Conservation (phyloP, 1,140 invertebrate genomes). For the Hylaeus volcanicus region DNA sequence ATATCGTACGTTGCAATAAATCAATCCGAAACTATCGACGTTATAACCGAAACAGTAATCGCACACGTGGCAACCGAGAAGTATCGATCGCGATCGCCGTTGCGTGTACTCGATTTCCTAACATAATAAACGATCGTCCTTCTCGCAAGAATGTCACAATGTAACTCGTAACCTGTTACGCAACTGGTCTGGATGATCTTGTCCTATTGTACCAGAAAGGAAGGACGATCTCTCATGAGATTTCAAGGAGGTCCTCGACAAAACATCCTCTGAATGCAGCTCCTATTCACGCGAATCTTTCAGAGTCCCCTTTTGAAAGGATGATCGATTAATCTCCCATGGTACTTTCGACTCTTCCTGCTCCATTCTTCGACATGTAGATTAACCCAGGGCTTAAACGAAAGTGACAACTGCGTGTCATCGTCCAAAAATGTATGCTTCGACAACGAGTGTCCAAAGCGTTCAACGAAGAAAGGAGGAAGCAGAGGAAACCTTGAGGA, state of each 20-base stretch:
- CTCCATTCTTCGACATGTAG: constrained; percentile 31
- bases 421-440: constrained; percentile 4
- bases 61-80: no score
- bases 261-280: background rate
- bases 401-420: constrained; percentile 7
- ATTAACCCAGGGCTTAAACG: background rate
- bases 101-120: background rate
- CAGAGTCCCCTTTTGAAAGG: background rate
- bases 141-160: background rate
- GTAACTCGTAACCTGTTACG: background rate
- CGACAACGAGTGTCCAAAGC: background rate
- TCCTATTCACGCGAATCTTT: background rate
- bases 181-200: background rate
- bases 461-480: constrained; percentile 29
- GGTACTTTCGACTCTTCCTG: background rate
- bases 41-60: no score
- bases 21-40: no score
- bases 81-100: no score
- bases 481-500: constrained; percentile 47
- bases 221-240: background rate
- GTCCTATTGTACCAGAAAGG: background rate
- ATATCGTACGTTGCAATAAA: no score
- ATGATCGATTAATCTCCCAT: background rate
- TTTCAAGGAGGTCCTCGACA: background rate
- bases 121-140: background rate